Evolutionary conservation across 2,113 vertebrate genomes (phyloP), one percentile per base, ranked within the genome.

Genomic region (Bambusicola thoracicus): DNA sequence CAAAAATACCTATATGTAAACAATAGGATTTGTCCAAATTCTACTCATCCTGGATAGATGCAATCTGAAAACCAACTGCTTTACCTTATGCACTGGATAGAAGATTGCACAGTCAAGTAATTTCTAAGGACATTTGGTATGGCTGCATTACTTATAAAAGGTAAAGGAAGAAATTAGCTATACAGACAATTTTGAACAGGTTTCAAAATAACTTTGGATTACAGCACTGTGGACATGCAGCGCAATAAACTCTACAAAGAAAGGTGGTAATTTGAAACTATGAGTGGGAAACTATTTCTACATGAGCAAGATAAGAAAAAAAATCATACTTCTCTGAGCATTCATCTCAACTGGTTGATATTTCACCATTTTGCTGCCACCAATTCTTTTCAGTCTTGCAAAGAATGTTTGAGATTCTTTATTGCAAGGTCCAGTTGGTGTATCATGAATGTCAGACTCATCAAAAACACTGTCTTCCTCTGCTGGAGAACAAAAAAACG

Each of bases 381-480:
- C 99, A 81, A 99, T 99, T 97, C 99, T 99, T 97, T 99, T 99
- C 96, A 99, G 97, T 81, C 99, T 99, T 94, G 99, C 99, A 97
- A 99, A 99, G 98, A 99, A 99, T 90, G 99, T 99, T 98, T 99
- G 99, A 73, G 99, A 99, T 96, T 99, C 99, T 97, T 99, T 99
- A 97, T 98, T 99, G 94, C 98, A 98, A 61, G 98, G 99, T 96
- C 99, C 99, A 91, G 99, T 99, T 87, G 99, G 99, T 55, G 99
- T 99, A 97, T 99, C 99, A 87, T 99, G 99, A 96, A 99, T 98
- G 92, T 99, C 99, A 89, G 99, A 99, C 98, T 99, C 99, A 98
- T 99, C 99, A 95, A 99, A 99, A 88, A 99, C 99, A 94, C 99
- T 99, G 97, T 99, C 99, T 98, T 99, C 99, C 96, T 99, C 99